These are phyloP conservation scores for Temnothorax longispinosus DNA, from an alignment of 1,140 invertebrate genomes.

Conservation along the genomic window DNA sequence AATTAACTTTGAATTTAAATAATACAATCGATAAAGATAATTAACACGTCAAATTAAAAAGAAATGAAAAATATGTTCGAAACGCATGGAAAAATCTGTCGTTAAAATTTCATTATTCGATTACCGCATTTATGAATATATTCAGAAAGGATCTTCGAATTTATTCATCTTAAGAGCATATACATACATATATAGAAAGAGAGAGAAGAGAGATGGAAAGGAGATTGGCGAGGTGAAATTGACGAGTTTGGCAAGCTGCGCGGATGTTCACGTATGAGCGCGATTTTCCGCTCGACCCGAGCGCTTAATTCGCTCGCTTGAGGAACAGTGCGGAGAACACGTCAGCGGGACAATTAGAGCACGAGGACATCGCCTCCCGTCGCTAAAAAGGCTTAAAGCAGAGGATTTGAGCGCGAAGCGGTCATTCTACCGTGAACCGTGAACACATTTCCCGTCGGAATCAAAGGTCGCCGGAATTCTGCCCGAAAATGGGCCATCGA, in stretches of 20 bases:
- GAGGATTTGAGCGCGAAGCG: slow-evolving; percentile 39
- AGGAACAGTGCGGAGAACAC: slow-evolving; percentile 59
- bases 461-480: slow-evolving; percentile 61
- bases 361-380: slow-evolving; percentile 50
- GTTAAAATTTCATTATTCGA: slow-evolving; percentile 25
- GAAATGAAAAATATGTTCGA: background rate
- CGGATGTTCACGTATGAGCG: slow-evolving; percentile 32
- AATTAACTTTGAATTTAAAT: slow-evolving; percentile 17
- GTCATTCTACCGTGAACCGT: slow-evolving; percentile 63
- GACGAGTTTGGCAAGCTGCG: slow-evolving; percentile 24
- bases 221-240: slow-evolving; percentile 8
- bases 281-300: slow-evolving; percentile 62
- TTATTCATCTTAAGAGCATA: slow-evolving; percentile 3
- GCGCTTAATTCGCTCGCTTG: slow-evolving; percentile 59
- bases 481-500: slow-evolving; percentile 60
- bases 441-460: slow-evolving; percentile 41
- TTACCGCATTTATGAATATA: background rate
- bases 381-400: slow-evolving; percentile 46
- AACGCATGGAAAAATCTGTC: background rate
- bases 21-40: background rate
- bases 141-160: background rate
- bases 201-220: background rate
- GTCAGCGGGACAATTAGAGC: slow-evolving; percentile 70
- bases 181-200: background rate
- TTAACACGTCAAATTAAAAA: background rate